phyloP scores from a whole-genome alignment of 2,113 vertebrate species.

The Boulengeromyrus knoepffleri region DNA sequence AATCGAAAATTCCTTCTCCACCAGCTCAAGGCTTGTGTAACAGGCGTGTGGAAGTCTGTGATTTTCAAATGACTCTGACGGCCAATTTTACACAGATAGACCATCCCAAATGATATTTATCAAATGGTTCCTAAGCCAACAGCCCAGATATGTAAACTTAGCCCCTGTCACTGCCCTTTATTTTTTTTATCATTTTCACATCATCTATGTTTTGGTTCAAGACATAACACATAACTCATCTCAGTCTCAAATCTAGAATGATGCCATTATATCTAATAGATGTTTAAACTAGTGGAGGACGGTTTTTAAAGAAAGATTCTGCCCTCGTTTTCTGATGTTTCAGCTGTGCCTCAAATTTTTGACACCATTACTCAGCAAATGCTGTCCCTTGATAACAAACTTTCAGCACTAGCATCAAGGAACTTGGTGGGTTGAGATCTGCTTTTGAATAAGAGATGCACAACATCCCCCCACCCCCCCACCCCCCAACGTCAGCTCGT shows the following conservation, averaged over 20 bases:
- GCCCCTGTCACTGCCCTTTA: not conserved
- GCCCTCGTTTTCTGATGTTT: not conserved
- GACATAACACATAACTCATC: not conserved
- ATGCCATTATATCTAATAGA: not conserved
- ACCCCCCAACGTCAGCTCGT: not conserved
- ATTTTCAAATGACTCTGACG: not conserved
- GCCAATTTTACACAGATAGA: not conserved
- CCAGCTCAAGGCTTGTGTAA: not conserved
- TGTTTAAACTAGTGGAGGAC: not conserved
- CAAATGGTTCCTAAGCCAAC: not conserved
- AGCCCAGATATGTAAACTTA: not conserved
- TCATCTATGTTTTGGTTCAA: not conserved
- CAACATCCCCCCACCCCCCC: slow-evolving; percentile 20
- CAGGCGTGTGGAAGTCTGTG: not conserved
- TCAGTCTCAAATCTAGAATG: not conserved
- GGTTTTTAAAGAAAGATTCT: not conserved
- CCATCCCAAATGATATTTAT: not conserved
- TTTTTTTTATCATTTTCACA: not conserved
- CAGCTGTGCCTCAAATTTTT: not conserved
- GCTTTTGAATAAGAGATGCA: slow-evolving; percentile 26
- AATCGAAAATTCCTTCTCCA: not conserved
- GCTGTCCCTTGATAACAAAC: not conserved
- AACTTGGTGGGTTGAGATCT: not conserved
- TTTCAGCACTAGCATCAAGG: not conserved
- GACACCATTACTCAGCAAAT: not conserved